These are phyloP conservation scores for Spheniscus humboldti DNA, from an alignment of 2,797 vertebrate genomes.

Conservation along the genomic window DNA sequence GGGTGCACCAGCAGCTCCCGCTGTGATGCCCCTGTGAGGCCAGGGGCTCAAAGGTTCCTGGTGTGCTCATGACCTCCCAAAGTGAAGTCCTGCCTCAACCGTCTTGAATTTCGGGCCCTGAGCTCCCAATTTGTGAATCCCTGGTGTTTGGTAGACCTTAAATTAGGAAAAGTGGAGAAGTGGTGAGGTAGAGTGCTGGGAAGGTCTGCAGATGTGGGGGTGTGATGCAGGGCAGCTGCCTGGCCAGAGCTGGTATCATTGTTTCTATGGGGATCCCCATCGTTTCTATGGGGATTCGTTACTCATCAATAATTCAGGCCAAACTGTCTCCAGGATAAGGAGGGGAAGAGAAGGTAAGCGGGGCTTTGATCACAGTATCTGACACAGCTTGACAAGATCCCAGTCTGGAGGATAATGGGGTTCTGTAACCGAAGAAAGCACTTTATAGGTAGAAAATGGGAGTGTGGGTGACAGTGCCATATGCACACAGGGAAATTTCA, in stretches of 20 bases:
- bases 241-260: background rate
- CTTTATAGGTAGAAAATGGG: background rate
- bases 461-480: background rate
- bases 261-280: background rate
- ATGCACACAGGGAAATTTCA: background rate
- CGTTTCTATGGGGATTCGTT: background rate
- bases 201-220: background rate
- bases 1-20: background rate
- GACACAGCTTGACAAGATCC: background rate
- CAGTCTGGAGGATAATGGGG: background rate
- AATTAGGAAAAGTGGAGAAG: background rate
- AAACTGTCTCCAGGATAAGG: background rate
- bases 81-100: background rate
- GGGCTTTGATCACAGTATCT: background rate
- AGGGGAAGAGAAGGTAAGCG: background rate
- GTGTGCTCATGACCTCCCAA: background rate
- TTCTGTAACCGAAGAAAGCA: background rate
- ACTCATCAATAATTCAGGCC: constrained; percentile 13
- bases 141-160: background rate
- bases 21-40: background rate
- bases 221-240: background rate
- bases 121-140: background rate
- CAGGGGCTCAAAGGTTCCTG: background rate
- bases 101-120: background rate
- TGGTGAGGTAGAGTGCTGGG: background rate